Evolutionary conservation across 1,140 invertebrate genomes (phyloP).

Genomic region (Drosophila gunungcola): DNA sequence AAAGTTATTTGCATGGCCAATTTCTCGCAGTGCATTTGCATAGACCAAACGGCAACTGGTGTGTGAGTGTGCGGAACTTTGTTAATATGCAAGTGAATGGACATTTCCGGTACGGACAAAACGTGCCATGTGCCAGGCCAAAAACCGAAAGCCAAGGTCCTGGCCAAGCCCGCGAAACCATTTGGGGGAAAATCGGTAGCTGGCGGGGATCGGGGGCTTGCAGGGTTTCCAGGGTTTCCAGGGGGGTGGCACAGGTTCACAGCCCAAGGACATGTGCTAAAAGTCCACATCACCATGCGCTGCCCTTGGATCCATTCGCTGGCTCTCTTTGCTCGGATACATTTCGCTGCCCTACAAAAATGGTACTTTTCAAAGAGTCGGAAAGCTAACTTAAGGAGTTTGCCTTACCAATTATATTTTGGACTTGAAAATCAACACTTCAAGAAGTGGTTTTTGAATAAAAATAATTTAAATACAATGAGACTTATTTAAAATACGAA

Average conservation of each 20-base stretch:
- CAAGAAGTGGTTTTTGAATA: too few relatives aligned
- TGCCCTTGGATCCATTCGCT: constrained; percentile 43
- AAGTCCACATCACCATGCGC: constrained; percentile 34
- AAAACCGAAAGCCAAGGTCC: constrained; percentile 30
- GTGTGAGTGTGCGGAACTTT: constrained; percentile 77
- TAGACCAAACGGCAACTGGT: constrained; percentile 30
- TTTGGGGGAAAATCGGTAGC: constrained; percentile 7
- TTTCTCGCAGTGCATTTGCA: constrained; percentile 30
- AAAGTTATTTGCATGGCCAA: too few relatives aligned
- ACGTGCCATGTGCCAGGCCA: constrained; percentile 66
- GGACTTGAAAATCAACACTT: background rate
- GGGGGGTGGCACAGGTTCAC: background rate
- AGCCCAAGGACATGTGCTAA: constrained; percentile 64
- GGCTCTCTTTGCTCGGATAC: constrained; percentile 16
- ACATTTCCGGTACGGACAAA: constrained; percentile 80
- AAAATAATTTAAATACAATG: too few relatives aligned
- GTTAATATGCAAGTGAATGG: constrained; percentile 84
- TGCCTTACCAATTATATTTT: background rate
- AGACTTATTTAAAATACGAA: too few relatives aligned
- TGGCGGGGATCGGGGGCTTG: background rate
- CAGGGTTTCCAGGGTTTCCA: background rate
- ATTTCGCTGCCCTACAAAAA: constrained; percentile 38
- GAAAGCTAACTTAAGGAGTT: background rate
- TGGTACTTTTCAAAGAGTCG: background rate
- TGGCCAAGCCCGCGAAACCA: constrained; percentile 45